Percentiles rank a stretch among this genome's conserved stretches.
Evolutionary conservation across 2,797 vertebrate genomes (phyloP).

Genomic region (Danio kyathit): DNA sequence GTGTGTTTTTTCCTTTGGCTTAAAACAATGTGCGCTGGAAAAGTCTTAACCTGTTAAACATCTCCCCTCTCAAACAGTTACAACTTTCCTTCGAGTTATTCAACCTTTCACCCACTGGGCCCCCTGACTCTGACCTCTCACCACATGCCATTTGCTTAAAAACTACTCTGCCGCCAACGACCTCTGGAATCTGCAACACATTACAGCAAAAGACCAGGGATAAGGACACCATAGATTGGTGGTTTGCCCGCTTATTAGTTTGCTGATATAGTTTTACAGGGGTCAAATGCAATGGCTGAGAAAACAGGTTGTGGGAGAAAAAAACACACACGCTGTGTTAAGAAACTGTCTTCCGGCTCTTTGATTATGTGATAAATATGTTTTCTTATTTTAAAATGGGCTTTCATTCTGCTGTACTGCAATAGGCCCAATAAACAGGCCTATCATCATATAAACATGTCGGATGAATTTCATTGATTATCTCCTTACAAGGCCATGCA

Average conservation of each 20-base stretch:
- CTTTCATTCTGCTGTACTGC: not conserved
- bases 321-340: slow-evolving; percentile 47
- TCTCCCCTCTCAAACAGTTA: slow-evolving; percentile 79
- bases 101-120: slow-evolving; percentile 87
- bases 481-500: too few species aligned
- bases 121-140: slow-evolving; percentile 83
- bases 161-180: slow-evolving; percentile 78
- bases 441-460: not conserved
- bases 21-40: slow-evolving; percentile 56
- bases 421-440: not conserved
- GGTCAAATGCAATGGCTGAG: slow-evolving; percentile 74
- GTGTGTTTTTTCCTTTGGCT: slow-evolving; percentile 27
- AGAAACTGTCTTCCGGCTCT: slow-evolving; percentile 39
- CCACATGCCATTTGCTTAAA: slow-evolving; percentile 85
- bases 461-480: not conserved
- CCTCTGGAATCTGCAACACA: slow-evolving; percentile 86
- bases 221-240: slow-evolving; percentile 77
- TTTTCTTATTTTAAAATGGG: slow-evolving; percentile 26
- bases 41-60: slow-evolving; percentile 74
- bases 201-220: slow-evolving; percentile 70
- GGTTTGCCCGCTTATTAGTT: slow-evolving; percentile 74
- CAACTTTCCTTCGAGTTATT: slow-evolving; percentile 87
- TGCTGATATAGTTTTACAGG: slow-evolving; percentile 79
- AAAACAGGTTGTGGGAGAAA: slow-evolving; percentile 66
- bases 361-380: slow-evolving; percentile 48